Conservation (phyloP, 2,113 vertebrate genomes). For the Burhinus bistriatus region DNA sequence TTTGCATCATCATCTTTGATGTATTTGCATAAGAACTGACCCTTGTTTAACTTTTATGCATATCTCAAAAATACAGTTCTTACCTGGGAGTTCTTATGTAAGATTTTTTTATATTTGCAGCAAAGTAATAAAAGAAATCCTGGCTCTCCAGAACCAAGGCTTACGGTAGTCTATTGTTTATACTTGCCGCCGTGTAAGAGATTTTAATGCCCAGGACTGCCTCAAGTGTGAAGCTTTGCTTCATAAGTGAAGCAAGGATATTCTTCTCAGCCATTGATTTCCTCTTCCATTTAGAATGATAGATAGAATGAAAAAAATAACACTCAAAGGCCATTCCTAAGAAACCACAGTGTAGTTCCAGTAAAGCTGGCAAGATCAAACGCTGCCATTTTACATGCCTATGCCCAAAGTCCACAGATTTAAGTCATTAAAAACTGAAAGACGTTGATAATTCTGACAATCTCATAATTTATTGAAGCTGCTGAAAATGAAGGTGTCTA, state of each 20-base stretch:
- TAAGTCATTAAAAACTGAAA: background rate
- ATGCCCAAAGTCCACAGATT: background rate
- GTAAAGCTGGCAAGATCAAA: background rate
- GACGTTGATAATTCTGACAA: background rate
- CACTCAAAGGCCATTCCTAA: background rate
- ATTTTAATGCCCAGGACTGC: background rate
- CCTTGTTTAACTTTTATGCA: background rate
- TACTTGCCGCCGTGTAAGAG: background rate
- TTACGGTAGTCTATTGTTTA: background rate
- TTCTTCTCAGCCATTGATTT: background rate
- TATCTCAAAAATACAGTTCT: background rate
- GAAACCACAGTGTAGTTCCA: background rate
- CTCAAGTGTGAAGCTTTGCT: background rate
- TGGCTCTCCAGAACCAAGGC: background rate
- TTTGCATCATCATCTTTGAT: background rate
- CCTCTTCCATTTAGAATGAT: background rate
- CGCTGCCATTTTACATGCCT: background rate
- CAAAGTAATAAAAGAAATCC: background rate
- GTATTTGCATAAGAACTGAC: background rate
- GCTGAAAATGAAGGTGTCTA: background rate
- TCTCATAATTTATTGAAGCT: background rate
- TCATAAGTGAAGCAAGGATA: background rate
- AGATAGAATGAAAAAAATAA: background rate
- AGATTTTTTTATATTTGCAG: background rate
- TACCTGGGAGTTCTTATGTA: background rate